Percentiles rank a stretch among this genome's conserved stretches.
Evolutionary conservation across 2,797 vertebrate genomes (phyloP).

Genomic region (Chelon labrosus): DNA sequence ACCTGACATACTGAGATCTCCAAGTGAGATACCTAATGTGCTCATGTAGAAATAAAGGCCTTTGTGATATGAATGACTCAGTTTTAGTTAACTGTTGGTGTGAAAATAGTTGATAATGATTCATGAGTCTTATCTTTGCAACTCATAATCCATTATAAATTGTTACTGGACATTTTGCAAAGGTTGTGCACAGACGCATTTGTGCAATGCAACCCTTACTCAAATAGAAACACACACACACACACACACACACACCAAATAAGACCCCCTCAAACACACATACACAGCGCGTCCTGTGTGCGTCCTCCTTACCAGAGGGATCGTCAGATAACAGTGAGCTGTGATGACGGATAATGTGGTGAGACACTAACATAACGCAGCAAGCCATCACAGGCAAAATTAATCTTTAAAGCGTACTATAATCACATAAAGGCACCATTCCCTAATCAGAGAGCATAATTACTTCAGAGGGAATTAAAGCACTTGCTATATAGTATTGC

Average conservation of each 20-base stretch:
- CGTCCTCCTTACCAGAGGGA: constrained; percentile 37
- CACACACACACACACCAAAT: neutral
- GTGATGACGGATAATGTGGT: constrained; percentile 82
- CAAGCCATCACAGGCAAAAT: constrained; percentile 78
- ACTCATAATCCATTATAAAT: constrained; percentile 12
- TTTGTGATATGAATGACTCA: neutral
- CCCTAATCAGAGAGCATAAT: constrained; percentile 82
- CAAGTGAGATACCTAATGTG: too few species aligned
- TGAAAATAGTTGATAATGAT: too few species aligned
- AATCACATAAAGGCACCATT: constrained; percentile 82
- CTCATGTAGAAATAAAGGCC: too few species aligned
- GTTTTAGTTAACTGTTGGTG: neutral
- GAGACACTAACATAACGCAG: constrained; percentile 74
- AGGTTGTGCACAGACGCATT: neutral
- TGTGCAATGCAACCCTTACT: neutral
- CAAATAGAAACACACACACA: neutral
- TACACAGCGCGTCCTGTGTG: neutral
- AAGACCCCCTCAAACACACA: neutral
- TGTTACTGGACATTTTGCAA: constrained; percentile 6
- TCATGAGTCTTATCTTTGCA: neutral
- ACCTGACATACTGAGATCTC: too few species aligned
- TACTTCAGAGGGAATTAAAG: constrained; percentile 78
- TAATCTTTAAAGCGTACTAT: constrained; percentile 82
- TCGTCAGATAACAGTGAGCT: constrained; percentile 67
- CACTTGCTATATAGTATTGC: constrained; percentile 67